Percentiles rank a stretch among this genome's conserved stretches.
These are phyloP conservation scores for Phylloscopus collybita DNA, from an alignment of 2,797 vertebrate species.

Conservation along the genomic window DNA sequence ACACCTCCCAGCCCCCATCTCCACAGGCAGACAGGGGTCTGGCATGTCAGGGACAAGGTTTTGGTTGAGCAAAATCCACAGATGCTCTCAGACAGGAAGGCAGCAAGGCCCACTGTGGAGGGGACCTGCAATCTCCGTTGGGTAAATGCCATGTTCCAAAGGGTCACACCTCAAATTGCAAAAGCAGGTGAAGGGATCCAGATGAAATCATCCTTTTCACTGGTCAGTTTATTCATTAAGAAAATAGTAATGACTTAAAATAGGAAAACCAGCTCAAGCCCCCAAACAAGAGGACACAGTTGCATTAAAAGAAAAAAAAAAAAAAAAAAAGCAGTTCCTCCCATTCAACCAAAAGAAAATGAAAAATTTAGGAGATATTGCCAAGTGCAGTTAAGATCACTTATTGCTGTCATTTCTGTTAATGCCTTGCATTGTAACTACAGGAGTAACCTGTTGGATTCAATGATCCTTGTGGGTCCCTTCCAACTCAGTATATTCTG, in stretches of 20 bases:
- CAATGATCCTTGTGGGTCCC: neutral
- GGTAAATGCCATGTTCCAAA: neutral
- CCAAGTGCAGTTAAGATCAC: neutral
- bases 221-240: neutral
- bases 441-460: neutral
- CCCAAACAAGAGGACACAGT: neutral
- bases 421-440: neutral
- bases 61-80: neutral
- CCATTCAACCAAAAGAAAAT: neutral
- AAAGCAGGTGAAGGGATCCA: neutral
- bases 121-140: neutral
- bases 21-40: neutral
- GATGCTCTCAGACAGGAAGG: neutral
- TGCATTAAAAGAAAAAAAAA: neutral
- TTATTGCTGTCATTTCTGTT: neutral
- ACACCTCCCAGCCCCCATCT: neutral
- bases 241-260: neutral
- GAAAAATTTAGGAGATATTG: neutral
- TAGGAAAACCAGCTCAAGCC: neutral
- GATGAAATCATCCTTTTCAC: neutral
- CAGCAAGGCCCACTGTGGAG: neutral
- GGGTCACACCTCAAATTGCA: neutral
- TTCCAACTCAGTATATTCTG: neutral
- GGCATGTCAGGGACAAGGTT: neutral
- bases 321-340: neutral